Conservation (phyloP, 2,797 vertebrate genomes). For the Melanotaenia boesemani region DNA sequence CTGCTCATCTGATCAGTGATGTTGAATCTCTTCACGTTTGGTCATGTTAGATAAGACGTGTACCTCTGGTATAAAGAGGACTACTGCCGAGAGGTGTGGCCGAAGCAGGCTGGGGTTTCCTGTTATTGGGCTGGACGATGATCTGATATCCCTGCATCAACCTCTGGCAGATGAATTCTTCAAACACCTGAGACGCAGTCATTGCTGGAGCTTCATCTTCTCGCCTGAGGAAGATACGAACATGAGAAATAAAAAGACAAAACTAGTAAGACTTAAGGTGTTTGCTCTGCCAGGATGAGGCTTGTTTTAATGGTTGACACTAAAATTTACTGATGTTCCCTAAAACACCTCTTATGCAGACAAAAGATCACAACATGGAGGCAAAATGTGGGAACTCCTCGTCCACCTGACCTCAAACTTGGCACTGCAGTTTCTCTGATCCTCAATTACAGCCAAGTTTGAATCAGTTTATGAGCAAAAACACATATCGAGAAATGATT, state of each 20-base stretch:
- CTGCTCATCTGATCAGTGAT: background rate
- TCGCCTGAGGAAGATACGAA: slow-evolving; percentile 78
- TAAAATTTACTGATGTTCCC: background rate
- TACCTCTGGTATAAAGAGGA: slow-evolving; percentile 94
- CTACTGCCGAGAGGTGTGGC: slow-evolving; percentile 95
- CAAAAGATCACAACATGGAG: background rate
- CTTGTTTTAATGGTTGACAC: background rate
- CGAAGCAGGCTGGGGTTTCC: slow-evolving; percentile 81
- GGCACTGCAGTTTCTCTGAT: background rate
- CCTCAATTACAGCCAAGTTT: background rate
- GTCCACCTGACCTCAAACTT: background rate
- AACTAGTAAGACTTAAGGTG: too few relatives aligned
- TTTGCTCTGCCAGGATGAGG: too few relatives aligned
- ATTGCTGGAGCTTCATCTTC: slow-evolving; percentile 93
- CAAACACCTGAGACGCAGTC: slow-evolving; percentile 95
- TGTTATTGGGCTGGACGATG: slow-evolving; percentile 91
- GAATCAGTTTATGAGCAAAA: background rate
- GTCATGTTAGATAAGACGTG: background rate
- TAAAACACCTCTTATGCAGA: background rate
- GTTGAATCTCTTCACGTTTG: background rate
- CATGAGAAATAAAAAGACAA: background rate
- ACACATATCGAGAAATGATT: too few relatives aligned
- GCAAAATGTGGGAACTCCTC: background rate
- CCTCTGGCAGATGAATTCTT: slow-evolving; percentile 97
- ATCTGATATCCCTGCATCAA: slow-evolving; percentile 99